Conservation (phyloP, 1,140 invertebrate species). For the Trichonephila clavipes region DNA sequence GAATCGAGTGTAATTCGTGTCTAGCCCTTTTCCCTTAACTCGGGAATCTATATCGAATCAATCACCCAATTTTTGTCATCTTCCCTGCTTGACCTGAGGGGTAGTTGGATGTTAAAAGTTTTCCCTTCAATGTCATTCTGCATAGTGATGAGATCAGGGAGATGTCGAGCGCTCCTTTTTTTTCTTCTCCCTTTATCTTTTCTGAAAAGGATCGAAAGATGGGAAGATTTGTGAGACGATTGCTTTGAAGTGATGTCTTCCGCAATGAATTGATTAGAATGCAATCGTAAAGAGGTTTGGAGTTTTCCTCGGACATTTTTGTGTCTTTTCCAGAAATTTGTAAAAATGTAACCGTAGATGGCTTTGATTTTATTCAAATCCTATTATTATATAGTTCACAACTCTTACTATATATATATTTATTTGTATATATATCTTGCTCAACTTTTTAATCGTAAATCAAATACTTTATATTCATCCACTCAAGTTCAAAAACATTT, state of each 20-base stretch:
- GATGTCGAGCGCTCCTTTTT: background rate
- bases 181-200: background rate
- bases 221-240: slow-evolving; percentile 31
- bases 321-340: too few species aligned
- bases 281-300: background rate
- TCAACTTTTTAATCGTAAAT: too few species aligned
- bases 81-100: slow-evolving; percentile 1
- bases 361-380: too few species aligned
- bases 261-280: background rate
- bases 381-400: too few species aligned
- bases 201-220: slow-evolving; percentile 1
- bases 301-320: background rate
- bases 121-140: slow-evolving; percentile 51
- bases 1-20: slow-evolving; percentile 72
- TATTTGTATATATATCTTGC: too few species aligned
- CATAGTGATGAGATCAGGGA: slow-evolving; percentile 64
- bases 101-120: slow-evolving; percentile 15
- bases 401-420: too few species aligned
- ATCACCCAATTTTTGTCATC: slow-evolving; percentile 73
- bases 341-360: too few species aligned
- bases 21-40: slow-evolving; percentile 9
- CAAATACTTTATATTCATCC: too few species aligned
- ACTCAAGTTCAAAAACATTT: too few species aligned
- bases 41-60: slow-evolving; percentile 75
- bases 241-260: slow-evolving; percentile 2